Evolutionary conservation across 2,113 vertebrate genomes (phyloP).

Genomic region (Corvus moneduloides): DNA sequence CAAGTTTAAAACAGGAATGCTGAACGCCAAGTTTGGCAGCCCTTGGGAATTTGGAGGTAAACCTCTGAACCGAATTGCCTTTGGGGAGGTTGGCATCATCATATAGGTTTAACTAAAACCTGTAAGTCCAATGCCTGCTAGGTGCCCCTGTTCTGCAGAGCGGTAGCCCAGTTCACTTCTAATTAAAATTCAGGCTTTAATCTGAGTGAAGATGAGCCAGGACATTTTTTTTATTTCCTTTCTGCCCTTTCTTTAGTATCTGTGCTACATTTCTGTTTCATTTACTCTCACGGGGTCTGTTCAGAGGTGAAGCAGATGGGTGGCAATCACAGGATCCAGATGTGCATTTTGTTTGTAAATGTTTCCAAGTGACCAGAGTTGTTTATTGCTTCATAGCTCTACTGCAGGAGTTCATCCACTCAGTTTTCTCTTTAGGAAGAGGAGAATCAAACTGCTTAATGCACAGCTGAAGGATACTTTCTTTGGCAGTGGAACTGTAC

Average conservation of each 20-base stretch:
- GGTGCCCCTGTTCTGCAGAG: background rate
- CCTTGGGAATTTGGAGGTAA: background rate
- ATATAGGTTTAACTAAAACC: background rate
- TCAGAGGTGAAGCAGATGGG: background rate
- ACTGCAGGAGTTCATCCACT: background rate
- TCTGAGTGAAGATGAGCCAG: background rate
- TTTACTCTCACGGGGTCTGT: rapidly evolving
- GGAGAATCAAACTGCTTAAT: background rate
- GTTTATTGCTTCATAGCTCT: background rate
- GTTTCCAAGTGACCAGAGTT: background rate
- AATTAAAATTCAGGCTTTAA: background rate
- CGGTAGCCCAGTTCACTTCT: background rate
- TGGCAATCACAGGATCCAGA: background rate
- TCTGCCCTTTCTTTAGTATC: background rate
- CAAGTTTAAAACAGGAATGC: background rate
- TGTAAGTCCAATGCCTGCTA: background rate
- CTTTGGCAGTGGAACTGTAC: background rate
- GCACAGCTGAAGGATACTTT: background rate
- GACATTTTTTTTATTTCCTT: background rate
- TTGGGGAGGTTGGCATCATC: background rate
- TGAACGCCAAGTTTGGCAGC: background rate
- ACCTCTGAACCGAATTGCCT: background rate
- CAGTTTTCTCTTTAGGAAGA: background rate
- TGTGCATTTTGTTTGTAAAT: background rate
- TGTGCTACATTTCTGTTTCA: background rate